Conservation (phyloP, 2,113 vertebrate species). For the Passer domesticus region DNA sequence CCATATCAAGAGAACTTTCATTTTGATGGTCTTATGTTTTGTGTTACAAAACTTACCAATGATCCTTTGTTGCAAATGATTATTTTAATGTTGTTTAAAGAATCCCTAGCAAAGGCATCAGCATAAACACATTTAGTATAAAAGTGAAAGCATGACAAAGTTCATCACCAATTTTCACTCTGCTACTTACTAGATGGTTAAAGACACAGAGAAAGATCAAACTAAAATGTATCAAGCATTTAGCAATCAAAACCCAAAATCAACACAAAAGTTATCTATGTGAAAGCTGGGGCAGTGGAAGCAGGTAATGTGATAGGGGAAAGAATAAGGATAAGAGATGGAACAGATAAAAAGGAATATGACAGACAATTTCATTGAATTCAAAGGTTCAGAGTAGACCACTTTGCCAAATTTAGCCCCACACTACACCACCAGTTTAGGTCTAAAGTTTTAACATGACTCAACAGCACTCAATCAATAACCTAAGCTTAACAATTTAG, state of each 20-base stretch:
- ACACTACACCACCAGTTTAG: neutral
- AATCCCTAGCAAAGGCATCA: neutral
- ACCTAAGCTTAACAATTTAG: neutral
- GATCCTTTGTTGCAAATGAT: neutral
- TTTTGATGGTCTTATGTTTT: neutral
- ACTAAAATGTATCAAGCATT: neutral
- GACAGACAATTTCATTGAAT: fast-evolving
- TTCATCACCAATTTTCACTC: fast-evolving
- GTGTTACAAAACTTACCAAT: neutral
- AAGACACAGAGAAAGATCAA: neutral
- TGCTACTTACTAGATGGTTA: neutral
- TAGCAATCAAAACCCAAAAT: neutral
- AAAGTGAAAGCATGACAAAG: neutral
- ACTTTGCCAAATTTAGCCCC: neutral
- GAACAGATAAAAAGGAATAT: neutral
- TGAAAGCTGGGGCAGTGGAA: neutral
- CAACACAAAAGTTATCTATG: neutral
- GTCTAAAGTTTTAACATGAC: neutral
- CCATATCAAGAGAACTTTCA: neutral
- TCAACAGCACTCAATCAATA: neutral
- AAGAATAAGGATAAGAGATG: neutral
- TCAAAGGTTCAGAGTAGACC: neutral
- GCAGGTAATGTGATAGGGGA: neutral
- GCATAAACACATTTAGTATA: neutral
- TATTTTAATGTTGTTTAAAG: neutral